Base-by-base conservation (phyloP, 2,888 invertebrate genomes). In the Nomada hirtipes region DNA sequence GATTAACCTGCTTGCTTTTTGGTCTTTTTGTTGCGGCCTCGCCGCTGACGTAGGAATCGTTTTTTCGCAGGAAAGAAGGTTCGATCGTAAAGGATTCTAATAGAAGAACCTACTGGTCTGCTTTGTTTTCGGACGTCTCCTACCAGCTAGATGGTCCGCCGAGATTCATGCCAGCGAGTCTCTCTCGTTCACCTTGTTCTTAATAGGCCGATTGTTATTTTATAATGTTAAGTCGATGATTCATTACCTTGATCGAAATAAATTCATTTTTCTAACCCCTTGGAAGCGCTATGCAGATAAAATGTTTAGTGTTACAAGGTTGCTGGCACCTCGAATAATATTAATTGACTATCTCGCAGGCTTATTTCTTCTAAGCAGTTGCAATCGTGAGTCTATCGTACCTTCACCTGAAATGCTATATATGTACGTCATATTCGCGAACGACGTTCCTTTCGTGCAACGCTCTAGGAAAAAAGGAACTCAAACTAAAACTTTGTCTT, bases 101-200 rank as follows among this genome's bases (percentile, higher is more conserved):
- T 61, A 36, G 29, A 20, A 50, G 42, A 53, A 52, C 67, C 57
- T 9, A 15, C 4, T 26, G 42, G 7, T 1, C 15, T 4, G 4
- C 15, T 61, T 36, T 61, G 69, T 69, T 57, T 23, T 18, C 2
- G 3, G 20, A 18, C 10, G 13, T 70, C 29, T 11, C n/a, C 18
- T 13, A 52, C 18, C 61, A 15, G 4, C 26, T 59, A 18, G 23
- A 55, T 29, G 11, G 42, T 13, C 13, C 36, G 60, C 18, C 15
- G 36, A 50, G 60, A 67, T 67, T 68, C 55, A n/a, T 20, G 15
- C 3, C 75, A 65, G 2, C 68, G 15, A 60, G 18, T 68, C 61
- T 68, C 67, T 65, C 83, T 47, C 29, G 82, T 57, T 82, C 55
- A 63, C 82, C 83, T 82, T 83, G 83, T 47, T 76, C 82, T 70